Conservation (phyloP, 2,797 vertebrate genomes). For the Artibeus jamaicensis region DNA sequence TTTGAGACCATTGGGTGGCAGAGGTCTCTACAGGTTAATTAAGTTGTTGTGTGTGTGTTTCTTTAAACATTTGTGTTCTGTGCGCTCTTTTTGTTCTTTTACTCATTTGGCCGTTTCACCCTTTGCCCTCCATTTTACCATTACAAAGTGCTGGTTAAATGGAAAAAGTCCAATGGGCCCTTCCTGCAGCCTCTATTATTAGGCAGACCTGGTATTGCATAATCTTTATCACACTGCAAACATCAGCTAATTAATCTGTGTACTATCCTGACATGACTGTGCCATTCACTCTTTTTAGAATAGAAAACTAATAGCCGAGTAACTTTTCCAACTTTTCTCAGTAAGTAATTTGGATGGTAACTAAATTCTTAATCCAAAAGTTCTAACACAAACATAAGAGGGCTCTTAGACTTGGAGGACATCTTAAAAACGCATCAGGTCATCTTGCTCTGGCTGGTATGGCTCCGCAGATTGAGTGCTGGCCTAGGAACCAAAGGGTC, state of each 20-base stretch:
- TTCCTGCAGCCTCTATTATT: conserved; percentile 30
- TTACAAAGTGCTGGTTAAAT: conserved; percentile 74
- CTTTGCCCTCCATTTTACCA: conserved; percentile 64
- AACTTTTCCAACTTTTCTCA: background rate
- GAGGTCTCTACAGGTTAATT: conserved; percentile 66
- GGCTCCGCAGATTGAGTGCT: too few relatives aligned
- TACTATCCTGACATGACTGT: background rate
- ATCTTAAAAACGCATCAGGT: background rate
- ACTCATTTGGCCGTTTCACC: conserved; percentile 45
- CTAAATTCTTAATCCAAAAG: conserved; percentile 32
- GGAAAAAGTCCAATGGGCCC: conserved; percentile 68
- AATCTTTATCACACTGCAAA: conserved; percentile 34
- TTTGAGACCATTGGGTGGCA: conserved; percentile 13
- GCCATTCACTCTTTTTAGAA: conserved; percentile 22
- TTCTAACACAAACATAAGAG: background rate
- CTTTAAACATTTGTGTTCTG: conserved; percentile 2
- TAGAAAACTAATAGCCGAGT: conserved; percentile 55
- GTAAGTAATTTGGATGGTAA: conserved; percentile 12
- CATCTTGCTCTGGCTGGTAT: background rate
- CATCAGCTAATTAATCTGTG: conserved; percentile 61
- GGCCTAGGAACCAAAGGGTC: too few relatives aligned
- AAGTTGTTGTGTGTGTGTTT: conserved; percentile 32
- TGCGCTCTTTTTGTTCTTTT: background rate
- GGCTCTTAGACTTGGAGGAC: background rate
- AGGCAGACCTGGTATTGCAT: background rate